Base-by-base conservation (phyloP, 2,113 vertebrate species). In the Clarias magur region DNA sequence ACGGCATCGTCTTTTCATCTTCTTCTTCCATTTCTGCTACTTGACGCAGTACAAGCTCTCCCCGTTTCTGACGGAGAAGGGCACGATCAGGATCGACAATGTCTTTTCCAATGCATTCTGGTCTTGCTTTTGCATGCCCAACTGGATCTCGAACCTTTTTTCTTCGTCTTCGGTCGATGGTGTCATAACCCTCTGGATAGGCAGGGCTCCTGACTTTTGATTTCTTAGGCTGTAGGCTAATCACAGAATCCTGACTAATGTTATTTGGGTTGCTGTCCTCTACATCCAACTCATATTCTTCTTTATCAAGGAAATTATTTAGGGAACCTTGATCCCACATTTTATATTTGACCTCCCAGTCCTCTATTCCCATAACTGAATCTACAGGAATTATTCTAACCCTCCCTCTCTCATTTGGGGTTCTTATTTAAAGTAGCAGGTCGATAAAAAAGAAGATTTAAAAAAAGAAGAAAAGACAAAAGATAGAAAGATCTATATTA, bases 341-440 rank as follows among this genome's bases (percentile, higher is more conserved):
- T 91, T 95, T 95, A 92, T 95, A 96, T 92, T 95, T 95, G 87
- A 89, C 92, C 88, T 96, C 95, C 94, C 95, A 96, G 15, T 97
- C 95, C 86, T 98, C 96, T 89, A 93, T 94, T 87, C 95, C 95
- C 94, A 94, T 94, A 91, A 95, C 96, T 86, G 93, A 95, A 90
- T 97, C 95, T 93, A 95, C 94, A 62, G 97, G 96, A 93, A 98
- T 95, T 91, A 97, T 97, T 90, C 95, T 96, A 93, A 97, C 95
- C 93, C 93, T 97, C 94, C 96, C 94, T 93, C 94, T 96, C 88
- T 96, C 95, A 82, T 95, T 96, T 95, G 94, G 89, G 89, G 89
- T 90, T 92, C 94, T 96, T 93, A 92, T 88, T 89, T 91, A 94
- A 92, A 83, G 87, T 54, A 48, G 84, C 27, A 89, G 70, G 79